Evolutionary conservation across 2,797 vertebrate genomes (phyloP), one percentile per base, ranked within the genome.

Genomic region (Fratercula arctica): DNA sequence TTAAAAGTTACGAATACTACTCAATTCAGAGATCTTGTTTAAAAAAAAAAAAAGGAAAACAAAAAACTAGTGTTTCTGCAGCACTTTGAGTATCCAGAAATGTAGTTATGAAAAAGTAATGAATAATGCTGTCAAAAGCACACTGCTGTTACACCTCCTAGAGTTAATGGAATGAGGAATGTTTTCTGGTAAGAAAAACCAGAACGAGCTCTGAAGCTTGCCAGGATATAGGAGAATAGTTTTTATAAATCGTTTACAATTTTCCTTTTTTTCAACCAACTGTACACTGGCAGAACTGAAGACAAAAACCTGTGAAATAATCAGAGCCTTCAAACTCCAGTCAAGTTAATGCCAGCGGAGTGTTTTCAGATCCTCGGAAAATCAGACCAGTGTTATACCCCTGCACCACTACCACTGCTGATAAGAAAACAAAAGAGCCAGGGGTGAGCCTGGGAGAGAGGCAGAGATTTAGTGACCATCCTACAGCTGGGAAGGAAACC

Each of bases 11-110:
- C 17, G 41, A 75, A 73, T 66, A 29, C 16, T 50, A 54, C 54
- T 87, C 39, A 67, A 21, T 81, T 73, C 45, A 85, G 51, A 77
- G 9, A 61, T 72, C 25, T 18, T n/a, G 13, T 16, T 72, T 10
- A 6, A 56, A 43, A 2, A 6, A 10, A 6, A 10, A 50, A 77
- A 70, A 15, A 2, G 8, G 0, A n/a, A 70, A 28, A 3, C 2
- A 33, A 88, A 85, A 15, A 20, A 6, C 24, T 61, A 9, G 17
- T 51, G 39, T 84, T 93, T 79, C 67, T 88, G 63, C 46, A 84
- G 61, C 31, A 60, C 37, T 94, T 77, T 16, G 17, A 72, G 43
- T 21, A 15, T 24, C 20, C 29, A 88, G 43, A 78, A 21, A 57
- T 1, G 5, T n/a, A 51, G 70, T 57, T 85, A 28, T 1, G 2